phyloP scores from a whole-genome alignment of 2,888 invertebrate species.

The Andrena dorsata region DNA sequence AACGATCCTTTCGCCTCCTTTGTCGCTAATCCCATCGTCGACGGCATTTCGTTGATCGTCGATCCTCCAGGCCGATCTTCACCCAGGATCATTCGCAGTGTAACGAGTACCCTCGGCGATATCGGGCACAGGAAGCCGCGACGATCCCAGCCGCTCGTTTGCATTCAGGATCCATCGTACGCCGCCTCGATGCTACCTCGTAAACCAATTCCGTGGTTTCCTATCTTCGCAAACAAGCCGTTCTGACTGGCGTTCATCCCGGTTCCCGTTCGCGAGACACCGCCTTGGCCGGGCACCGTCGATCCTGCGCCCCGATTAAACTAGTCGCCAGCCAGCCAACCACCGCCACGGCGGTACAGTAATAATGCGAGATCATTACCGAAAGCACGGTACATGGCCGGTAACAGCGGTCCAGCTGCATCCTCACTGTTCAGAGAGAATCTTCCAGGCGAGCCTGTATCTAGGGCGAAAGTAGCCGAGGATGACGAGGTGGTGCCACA shows the following conservation, averaged over 20 bases:
- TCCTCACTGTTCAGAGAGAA: constrained; percentile 46
- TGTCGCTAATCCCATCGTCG: constrained; percentile 34
- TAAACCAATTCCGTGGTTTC: constrained; percentile 72
- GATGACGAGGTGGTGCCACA: constrained; percentile 57
- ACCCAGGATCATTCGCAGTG: constrained; percentile 69
- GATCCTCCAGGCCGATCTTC: constrained; percentile 32
- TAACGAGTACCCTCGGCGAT: constrained; percentile 66
- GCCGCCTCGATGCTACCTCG: constrained; percentile 68
- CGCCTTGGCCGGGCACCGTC: constrained; percentile 14
- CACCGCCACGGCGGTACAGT: constrained; percentile 47
- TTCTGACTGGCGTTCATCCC: constrained; percentile 60
- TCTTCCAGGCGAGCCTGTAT: constrained; percentile 15
- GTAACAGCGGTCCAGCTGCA: constrained; percentile 62
- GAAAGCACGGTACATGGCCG: constrained; percentile 67
- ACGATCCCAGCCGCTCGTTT: constrained; percentile 21
- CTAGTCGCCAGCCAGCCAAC: constrained; percentile 4
- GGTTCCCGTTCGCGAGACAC: constrained; percentile 15
- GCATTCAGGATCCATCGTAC: constrained; percentile 29
- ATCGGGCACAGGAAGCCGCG: constrained; percentile 21
- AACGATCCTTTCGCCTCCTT: constrained; percentile 50
- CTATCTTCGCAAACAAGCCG: constrained; percentile 72
- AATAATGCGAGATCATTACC: constrained; percentile 71
- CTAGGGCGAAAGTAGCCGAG: constrained; percentile 58
- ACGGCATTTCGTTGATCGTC: constrained; percentile 13
- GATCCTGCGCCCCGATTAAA: constrained; percentile 1